Percentiles rank a stretch among this genome's conserved stretches.
phyloP scores from a whole-genome alignment of 2,797 vertebrate species.

The Micromesistius poutassou region DNA sequence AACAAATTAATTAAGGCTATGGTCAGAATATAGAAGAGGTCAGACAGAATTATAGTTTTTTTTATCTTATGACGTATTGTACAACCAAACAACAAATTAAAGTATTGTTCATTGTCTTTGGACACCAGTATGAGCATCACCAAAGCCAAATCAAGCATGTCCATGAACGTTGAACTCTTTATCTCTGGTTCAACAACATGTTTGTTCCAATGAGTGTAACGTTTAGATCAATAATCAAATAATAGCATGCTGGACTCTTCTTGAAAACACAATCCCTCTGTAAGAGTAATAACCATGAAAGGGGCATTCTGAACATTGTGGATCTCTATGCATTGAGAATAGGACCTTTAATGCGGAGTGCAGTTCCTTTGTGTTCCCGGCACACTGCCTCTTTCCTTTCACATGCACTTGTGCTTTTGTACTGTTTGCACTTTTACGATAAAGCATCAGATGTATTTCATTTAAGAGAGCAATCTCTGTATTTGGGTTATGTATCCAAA shows the following conservation, averaged over 20 bases:
- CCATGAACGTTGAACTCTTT: slow-evolving; percentile 47
- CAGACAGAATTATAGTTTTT: not conserved
- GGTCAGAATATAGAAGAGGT: not conserved
- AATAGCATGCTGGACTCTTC: slow-evolving; percentile 32
- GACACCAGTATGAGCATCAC: not conserved
- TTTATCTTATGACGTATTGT: not conserved
- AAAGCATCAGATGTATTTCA: not conserved
- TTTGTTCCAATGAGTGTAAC: slow-evolving; percentile 30
- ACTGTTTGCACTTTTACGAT: not conserved
- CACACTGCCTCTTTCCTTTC: not conserved
- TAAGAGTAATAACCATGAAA: slow-evolving; percentile 21
- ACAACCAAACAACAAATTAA: not conserved
- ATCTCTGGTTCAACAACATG: slow-evolving; percentile 30
- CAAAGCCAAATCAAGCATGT: slow-evolving; percentile 41
- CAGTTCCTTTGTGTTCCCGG: not conserved
- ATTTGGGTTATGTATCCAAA: not conserved
- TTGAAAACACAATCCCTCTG: slow-evolving; percentile 2
- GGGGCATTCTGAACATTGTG: not conserved
- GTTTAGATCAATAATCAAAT: slow-evolving; percentile 53
- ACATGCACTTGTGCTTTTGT: not conserved
- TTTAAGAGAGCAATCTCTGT: not conserved
- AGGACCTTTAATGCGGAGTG: slow-evolving; percentile 1
- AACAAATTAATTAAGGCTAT: not conserved
- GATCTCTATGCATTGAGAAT: slow-evolving; percentile 4
- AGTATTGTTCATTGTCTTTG: not conserved